Base-by-base conservation (phyloP, 2,888 invertebrate species). In the Leptogaster cylindrica region DNA sequence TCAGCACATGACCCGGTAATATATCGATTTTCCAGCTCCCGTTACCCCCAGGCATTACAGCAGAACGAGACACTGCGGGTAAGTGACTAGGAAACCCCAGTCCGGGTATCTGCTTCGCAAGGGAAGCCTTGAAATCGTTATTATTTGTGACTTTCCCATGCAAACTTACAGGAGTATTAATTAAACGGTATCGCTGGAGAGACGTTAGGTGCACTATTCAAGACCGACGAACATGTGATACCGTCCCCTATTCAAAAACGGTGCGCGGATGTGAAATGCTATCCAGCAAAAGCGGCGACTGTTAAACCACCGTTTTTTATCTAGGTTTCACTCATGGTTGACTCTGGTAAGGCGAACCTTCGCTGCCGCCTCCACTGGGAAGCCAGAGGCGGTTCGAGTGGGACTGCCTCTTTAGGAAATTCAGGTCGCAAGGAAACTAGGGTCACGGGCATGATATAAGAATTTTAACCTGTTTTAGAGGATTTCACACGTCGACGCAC, bases 401-500 rank as follows among this genome's bases (percentile, higher is more conserved):
- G n/a, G n/a, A n/a, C n/a, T 20, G 25, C 25, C 48, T 27, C 25
- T 25, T 48, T 10, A n/a, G n/a, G n/a, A 3, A 48, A 48, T 25
- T 48, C 2, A 20, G 25, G 48, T 25, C 27, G 25, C 25, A 2
- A n/a, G 48, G n/a, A 48, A 8, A 48, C 48, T n/a, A 10, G 25
- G 48, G 25, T 48, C 48, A 48, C 27, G 48, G 48, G 8, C 48
- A 48, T 48, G 48, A 48, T 27, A 48, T 48, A 48, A 48, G 23
- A 48, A 7, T 14, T 6, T 23, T n/a, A 48, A 12, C 41, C 2
- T n/a, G 12, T 8, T 48, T 48, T 23, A 48, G 12, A 48, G 48
- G 48, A 23, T 25, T 48, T 48, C n/a, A 48, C 48, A 23, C 46
- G n/a, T 48, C 16, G 1, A 25, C 25, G 48, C 6, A 3, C 27